Evolutionary conservation across 2,113 vertebrate species (phyloP), one percentile per base, ranked within the genome.

Genomic region (Dromiciops gliroides): DNA sequence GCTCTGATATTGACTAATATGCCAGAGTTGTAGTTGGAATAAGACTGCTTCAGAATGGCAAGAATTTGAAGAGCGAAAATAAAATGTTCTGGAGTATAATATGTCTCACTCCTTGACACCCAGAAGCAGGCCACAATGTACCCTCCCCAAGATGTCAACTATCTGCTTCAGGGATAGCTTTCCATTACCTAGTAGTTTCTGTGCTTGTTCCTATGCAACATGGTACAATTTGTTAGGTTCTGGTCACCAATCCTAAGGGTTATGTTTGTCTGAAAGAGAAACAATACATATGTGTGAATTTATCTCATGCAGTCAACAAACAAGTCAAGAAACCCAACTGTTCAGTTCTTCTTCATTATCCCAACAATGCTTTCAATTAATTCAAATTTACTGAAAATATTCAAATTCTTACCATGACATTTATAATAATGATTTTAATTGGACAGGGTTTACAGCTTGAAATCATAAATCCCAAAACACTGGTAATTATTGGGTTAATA

Each of bases 221-320:
- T 10, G 37, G 5, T 90, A 48, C 90, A 26, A 56, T 90, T 91
- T 75, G 91, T 95, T 95, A 91, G 26, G 23, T 96, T 26, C 0
- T 75, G 44, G 50, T 92, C 49, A 83, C 49, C 92, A 97, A 94
- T 83, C 56, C 28, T 92, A 50, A 44, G 88, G 83, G 92, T 91
- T 2, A 0, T 31, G 8, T 96, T 96, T 90, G 93, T 75, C 98
- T 98, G 92, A 51, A 89, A 95, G 94, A 95, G 53, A 1, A 50
- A 89, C 37, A 92, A 8, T 31, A 56, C 47, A 88, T 0, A 44
- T 0, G 3, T 31, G 0, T 90, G 53, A 28, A 19, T 22, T 11
- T 91, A 6, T 92, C 14, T 1, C 3, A 75, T 26, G 25, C 50
- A 3, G 0, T 16, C 24, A 83, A 23, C 16, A 44, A 3, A 3